These are phyloP conservation scores for Meloidogyne hapla DNA, from an alignment of 1,140 invertebrate genomes.

Conservation along the genomic window DNA sequence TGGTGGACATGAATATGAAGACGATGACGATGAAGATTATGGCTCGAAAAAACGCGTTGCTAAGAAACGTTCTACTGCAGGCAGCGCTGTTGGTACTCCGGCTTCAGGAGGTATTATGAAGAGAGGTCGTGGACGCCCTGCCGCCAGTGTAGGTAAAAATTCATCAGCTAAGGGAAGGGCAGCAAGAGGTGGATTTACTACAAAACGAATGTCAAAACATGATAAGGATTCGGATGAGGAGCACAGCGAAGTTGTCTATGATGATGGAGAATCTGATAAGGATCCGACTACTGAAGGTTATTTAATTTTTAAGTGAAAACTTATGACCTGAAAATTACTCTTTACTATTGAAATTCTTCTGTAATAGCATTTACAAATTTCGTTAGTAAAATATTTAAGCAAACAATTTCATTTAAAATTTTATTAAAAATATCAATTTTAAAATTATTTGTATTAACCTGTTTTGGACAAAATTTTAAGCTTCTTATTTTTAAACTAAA, in stretches of 20 bases:
- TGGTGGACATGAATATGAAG: constrained; percentile 32
- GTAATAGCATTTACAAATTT: no score
- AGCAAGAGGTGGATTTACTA: constrained; percentile 15
- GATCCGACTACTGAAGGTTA: constrained; percentile 21
- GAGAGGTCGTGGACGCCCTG: constrained; percentile 16
- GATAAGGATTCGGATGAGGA: constrained; percentile 33
- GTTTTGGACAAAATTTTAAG: background rate
- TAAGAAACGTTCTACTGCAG: constrained; percentile 18
- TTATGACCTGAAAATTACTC: no score
- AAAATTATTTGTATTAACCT: background rate
- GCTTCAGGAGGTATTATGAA: constrained; percentile 8
- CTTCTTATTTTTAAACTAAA: constrained; percentile 7
- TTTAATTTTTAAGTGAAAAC: no score
- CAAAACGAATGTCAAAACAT: background rate
- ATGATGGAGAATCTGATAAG: constrained; percentile 33
- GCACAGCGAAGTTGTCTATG: constrained; percentile 33
- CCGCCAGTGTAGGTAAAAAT: constrained; percentile 19
- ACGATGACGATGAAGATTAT: constrained; percentile 37
- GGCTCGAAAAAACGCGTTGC: constrained; percentile 18
- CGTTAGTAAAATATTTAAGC: no score
- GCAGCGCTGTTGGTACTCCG: constrained; percentile 6
- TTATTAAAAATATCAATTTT: no score
- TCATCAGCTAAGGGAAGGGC: background rate
- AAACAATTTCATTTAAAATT: no score
- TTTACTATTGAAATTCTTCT: no score